phyloP scores from a whole-genome alignment of 2,113 vertebrate genomes.

The Hippocampus barbouri region DNA sequence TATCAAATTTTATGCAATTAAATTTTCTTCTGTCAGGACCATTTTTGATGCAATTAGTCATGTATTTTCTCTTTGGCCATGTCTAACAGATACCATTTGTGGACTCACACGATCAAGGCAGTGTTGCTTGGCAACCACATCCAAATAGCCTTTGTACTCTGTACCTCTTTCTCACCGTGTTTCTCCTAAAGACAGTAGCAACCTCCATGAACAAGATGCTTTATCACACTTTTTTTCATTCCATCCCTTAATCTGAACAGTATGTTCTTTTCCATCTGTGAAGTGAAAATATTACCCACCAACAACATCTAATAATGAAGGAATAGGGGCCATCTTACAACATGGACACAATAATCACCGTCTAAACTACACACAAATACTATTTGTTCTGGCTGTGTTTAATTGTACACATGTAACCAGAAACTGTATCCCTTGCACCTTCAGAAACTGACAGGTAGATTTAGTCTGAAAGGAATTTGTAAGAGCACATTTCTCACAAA shows the following conservation, averaged over 20 bases:
- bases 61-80: neutral
- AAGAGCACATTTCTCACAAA: no score
- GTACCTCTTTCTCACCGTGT: neutral
- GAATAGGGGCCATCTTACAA: neutral
- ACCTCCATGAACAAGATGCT: neutral
- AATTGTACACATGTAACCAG: no score
- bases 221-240: neutral
- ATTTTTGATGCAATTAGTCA: neutral
- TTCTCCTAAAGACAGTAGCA: neutral
- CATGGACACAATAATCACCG: neutral
- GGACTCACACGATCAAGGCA: neutral
- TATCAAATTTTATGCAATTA: neutral
- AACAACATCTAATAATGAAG: neutral
- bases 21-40: no score
- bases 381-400: no score
- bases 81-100: neutral
- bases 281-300: neutral
- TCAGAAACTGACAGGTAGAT: no score
- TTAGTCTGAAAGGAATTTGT: no score
- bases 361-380: neutral
- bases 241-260: neutral
- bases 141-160: neutral
- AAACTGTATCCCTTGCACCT: no score
- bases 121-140: neutral
- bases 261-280: neutral